These are phyloP conservation scores for Chydorus sphaericus DNA, from an alignment of 2,888 invertebrate species.

Conservation along the genomic window DNA sequence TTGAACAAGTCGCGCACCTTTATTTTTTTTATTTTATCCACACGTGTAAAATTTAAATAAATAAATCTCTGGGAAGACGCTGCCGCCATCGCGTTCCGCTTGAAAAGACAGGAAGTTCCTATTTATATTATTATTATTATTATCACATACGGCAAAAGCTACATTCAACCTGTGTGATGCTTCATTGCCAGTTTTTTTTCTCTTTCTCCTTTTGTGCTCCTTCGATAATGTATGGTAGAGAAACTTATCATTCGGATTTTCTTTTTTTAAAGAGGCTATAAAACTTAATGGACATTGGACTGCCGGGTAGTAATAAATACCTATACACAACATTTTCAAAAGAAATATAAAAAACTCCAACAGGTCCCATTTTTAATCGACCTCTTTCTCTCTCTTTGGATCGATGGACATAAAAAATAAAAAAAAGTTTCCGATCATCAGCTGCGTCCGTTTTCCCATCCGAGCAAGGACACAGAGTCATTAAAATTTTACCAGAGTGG, in stretches of 20 bases:
- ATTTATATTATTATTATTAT: background rate
- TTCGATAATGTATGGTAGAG: too few species aligned
- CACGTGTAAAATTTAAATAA: too few species aligned
- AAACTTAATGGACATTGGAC: conserved; percentile 4
- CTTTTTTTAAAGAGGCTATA: conserved; percentile 3
- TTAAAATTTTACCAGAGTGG: too few species aligned
- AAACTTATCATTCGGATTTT: conserved; percentile 5
- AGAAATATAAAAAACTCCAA: background rate
- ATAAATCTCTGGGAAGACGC: too few species aligned
- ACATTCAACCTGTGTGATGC: background rate
- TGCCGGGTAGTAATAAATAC: background rate
- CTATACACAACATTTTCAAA: too few species aligned
- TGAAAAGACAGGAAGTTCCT: conserved; percentile 6
- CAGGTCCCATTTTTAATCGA: background rate
- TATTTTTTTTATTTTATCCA: background rate
- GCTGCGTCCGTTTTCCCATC: too few species aligned
- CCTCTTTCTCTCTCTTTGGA: background rate
- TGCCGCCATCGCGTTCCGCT: background rate
- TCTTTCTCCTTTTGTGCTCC: background rate
- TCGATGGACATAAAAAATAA: background rate
- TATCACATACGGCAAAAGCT: background rate
- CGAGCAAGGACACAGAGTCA: background rate
- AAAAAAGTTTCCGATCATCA: too few species aligned
- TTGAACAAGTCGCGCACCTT: background rate
- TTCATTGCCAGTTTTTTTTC: conserved; percentile 4